Base-by-base conservation (phyloP, 2,113 vertebrate genomes). In the Elephas maximus region DNA sequence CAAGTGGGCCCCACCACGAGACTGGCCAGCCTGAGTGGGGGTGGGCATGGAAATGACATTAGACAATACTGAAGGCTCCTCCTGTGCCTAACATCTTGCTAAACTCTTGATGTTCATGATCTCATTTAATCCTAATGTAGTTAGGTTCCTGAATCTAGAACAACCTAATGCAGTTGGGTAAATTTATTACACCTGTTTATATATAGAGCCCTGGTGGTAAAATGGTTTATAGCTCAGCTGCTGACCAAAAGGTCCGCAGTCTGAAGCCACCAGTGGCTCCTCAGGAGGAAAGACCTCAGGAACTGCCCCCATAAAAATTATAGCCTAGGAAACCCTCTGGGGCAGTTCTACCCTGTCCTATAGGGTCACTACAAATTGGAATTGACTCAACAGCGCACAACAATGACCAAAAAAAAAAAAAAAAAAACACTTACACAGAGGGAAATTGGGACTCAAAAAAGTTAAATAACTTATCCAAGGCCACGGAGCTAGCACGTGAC, bases 1-100 rank as follows among this genome's bases (percentile, higher is more conserved):
- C 8, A 7, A 0, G 28, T 1, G 15, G 33, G 2, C 33, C 48
- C 33, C 5, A 1, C 5, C 10, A 44, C 28, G 57, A n/a, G 48
- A 20, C 37, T 44, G 48, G 26, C 11, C 77, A 26, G n/a, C 10
- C 62, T n/a, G 41, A 11, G 4, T 10, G 6, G 28, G 12, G 23
- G 30, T 5, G 33, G 21, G 11, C 41, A 33, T 90, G 33, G 74
- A 51, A 82, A n/a, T n/a, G 4, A 14, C 0, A 14, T 17, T 33
- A 53, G 30, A 44, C 51, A 12, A 41, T 2, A 4, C 18, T 23
- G n/a, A 65, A 84, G 76, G 23, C 7, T 14, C 30, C 4, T 24
- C 6, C 37, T 0, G 6, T 24, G 18, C 28, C 51, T 6, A 6
- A 63, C 48, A 51, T 45, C 8, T 4, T 37, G n/a, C 21, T 51